Evolutionary conservation across 2,888 invertebrate genomes (phyloP), one percentile per base, ranked within the genome.

Genomic region (Plagodis pulveraria): DNA sequence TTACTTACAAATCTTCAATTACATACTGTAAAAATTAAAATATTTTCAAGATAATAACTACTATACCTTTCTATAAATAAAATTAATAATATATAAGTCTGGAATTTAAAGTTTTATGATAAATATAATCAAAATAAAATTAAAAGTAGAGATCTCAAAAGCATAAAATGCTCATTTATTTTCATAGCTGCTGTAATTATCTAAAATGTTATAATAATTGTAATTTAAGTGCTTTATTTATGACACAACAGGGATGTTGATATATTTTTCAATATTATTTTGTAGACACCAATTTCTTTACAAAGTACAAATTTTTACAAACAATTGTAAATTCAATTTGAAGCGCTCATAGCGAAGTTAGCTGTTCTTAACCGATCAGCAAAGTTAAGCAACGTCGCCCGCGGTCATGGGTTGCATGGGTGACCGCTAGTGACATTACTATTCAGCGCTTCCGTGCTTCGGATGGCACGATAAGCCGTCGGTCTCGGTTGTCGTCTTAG

Each of bases 91-190:
- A 12, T 6, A 41, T 58, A 58, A 58, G 54, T 58, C 58, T 54
- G 58, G 58, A 52, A 43, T 47, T 48, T 60, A 51, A 12, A 7
- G 36, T 44, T 6, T 12, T 49, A 60, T 40, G 51, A 51, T 55
- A 51, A 53, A 36, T 56, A 69, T 67, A 70, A 36, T 56, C 44
- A 52, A 57, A 62, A 54, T 42, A 68, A 69, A 69, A 8, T 6
- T 42, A 70, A 72, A 65, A 47, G 61, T 74, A 73, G 69, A 47
- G 44, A 63, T 66, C 67, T 66, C 63, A 70, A 62, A 63, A 60
- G 81, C 81, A 81, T 81, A 40, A 67, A 76, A 81, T 81, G 81
- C 81, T 79, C 6, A 46, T 68, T 70, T 55, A 61, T 70, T 67
- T 63, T 63, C 47, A 49, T 60, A 60, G 60, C 56, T 60, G 56